phyloP scores from a whole-genome alignment of 1,140 invertebrate species.

The Lepidurus packardi region DNA sequence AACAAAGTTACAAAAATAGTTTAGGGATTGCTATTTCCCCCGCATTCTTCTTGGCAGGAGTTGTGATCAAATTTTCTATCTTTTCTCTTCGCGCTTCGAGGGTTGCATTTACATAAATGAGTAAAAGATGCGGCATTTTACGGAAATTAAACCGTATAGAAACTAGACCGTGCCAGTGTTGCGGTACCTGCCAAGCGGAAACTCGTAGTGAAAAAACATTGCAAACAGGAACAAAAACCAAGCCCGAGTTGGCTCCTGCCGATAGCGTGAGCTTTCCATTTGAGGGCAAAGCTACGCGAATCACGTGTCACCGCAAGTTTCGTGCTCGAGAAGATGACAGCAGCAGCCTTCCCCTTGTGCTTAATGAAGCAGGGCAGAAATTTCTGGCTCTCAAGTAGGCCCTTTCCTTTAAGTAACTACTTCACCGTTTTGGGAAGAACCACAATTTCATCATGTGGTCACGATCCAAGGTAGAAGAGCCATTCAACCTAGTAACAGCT shows the following conservation, averaged over 20 bases:
- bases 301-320: background rate
- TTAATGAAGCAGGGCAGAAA: constrained; percentile 11
- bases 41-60: background rate
- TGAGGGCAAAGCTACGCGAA: background rate
- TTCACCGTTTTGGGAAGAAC: background rate
- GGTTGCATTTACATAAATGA: background rate
- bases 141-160: background rate
- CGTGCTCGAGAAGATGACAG: background rate
- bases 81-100: background rate
- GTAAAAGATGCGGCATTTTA: background rate
- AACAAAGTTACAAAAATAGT: too few relatives aligned
- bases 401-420: background rate
- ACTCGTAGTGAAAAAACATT: background rate
- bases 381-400: background rate
- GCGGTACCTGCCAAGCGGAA: background rate
- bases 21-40: background rate
- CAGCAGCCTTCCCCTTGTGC: background rate
- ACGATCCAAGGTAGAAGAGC: background rate
- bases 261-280: background rate
- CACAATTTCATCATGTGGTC: background rate
- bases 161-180: background rate
- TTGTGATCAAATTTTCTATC: too few relatives aligned
- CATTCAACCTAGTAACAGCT: too few relatives aligned
- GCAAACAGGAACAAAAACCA: background rate
- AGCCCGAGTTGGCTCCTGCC: background rate